phyloP scores from a whole-genome alignment of 2,797 vertebrate genomes.

The Pseudochirops corinnae region DNA sequence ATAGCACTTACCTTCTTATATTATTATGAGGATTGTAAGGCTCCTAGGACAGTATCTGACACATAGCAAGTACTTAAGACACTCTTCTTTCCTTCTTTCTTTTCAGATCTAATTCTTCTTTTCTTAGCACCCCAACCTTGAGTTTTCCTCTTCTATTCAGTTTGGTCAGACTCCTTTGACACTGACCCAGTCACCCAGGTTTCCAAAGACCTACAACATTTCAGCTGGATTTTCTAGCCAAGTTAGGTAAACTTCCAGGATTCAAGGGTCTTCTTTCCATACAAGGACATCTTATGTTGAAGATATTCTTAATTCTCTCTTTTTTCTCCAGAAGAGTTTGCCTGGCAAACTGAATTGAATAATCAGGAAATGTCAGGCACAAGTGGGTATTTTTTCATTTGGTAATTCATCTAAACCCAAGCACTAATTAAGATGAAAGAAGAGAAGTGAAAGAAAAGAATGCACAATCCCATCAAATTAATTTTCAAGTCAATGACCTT shows the following conservation, averaged over 20 bases:
- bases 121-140: not conserved
- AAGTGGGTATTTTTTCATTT: constrained; percentile 63
- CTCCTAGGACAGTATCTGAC: not conserved
- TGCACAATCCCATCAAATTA: constrained; percentile 30
- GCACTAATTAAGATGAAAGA: constrained; percentile 57
- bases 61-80: not conserved
- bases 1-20: not conserved
- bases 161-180: constrained; percentile 37
- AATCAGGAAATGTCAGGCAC: constrained; percentile 31
- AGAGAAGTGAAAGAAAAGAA: constrained; percentile 37
- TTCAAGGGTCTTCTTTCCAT: constrained; percentile 41
- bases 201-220: constrained; percentile 56
- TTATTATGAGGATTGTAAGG: not conserved
- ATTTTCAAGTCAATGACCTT: constrained; percentile 66
- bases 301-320: constrained; percentile 69
- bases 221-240: constrained; percentile 75
- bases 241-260: constrained; percentile 56
- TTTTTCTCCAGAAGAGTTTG: constrained; percentile 60
- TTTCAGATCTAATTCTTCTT: not conserved
- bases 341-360: not conserved
- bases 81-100: not conserved
- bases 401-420: constrained; percentile 55
- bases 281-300: constrained; percentile 71
- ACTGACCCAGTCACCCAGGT: constrained; percentile 55
- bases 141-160: constrained; percentile 52